Evolutionary conservation across 2,797 vertebrate genomes (phyloP).

Genomic region (Poeciliopsis gracilis): DNA sequence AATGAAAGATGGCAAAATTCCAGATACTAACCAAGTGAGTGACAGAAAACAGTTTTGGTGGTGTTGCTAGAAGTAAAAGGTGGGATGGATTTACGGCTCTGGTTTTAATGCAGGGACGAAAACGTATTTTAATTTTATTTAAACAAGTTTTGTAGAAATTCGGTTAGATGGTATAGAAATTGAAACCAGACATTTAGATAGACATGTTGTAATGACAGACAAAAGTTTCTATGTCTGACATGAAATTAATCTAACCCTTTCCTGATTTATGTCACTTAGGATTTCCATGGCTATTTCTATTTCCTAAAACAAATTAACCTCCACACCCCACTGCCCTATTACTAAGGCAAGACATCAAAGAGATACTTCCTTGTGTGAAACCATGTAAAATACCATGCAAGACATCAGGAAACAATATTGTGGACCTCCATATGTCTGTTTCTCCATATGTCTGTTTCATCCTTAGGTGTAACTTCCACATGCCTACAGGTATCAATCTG

Average conservation of each 20-base stretch:
- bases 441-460: neutral
- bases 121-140: neutral
- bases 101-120: constrained; percentile 12
- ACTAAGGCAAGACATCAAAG: neutral
- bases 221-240: neutral
- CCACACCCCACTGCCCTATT: neutral
- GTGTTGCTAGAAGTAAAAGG: constrained; percentile 25
- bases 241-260: neutral
- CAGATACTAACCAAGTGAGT: constrained; percentile 19
- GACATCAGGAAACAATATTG: neutral
- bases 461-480: neutral
- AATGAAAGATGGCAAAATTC: constrained; percentile 17
- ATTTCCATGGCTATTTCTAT: neutral
- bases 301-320: neutral
- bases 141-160: neutral
- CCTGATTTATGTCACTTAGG: neutral
- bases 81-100: constrained; percentile 22
- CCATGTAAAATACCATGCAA: neutral
- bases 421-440: neutral
- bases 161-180: neutral
- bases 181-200: neutral
- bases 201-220: neutral
- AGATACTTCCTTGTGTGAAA: neutral
- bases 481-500: neutral
- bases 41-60: constrained; percentile 19